Conservation (phyloP, 2,888 invertebrate genomes). For the Ophioninae sp. region DNA sequence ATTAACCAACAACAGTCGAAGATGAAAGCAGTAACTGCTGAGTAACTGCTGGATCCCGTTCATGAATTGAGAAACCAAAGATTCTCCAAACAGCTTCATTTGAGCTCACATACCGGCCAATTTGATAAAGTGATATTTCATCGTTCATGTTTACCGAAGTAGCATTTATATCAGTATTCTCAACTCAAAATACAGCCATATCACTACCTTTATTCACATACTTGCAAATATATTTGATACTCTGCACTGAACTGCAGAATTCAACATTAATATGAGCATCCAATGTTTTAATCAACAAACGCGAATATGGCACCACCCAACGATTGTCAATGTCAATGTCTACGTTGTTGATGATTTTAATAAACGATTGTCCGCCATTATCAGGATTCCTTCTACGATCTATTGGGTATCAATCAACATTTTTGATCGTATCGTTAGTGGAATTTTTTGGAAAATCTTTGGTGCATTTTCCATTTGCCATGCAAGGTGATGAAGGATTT, state of each 20-base stretch:
- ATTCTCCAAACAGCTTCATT: constrained; percentile 72
- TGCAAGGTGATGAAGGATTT: constrained; percentile 77
- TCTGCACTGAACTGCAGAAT: constrained; percentile 26
- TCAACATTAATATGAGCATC: constrained; percentile 39
- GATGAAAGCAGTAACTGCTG: constrained; percentile 51
- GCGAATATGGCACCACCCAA: constrained; percentile 27
- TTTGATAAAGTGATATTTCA: constrained; percentile 69
- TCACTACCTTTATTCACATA: constrained; percentile 64
- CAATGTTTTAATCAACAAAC: too few relatives aligned
- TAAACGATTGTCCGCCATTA: constrained; percentile 1
- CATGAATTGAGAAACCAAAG: constrained; percentile 66
- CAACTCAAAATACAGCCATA: constrained; percentile 64
- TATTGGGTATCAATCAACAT: constrained; percentile 2
- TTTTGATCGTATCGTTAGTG: not conserved
- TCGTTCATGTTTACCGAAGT: constrained; percentile 54
- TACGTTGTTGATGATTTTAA: too few relatives aligned
- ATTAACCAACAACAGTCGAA: constrained; percentile 64
- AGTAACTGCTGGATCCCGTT: constrained; percentile 69
- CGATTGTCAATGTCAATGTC: constrained; percentile 33
- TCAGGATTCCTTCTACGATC: not conserved
- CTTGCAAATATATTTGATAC: constrained; percentile 46
- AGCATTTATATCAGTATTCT: too few relatives aligned
- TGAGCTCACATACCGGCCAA: constrained; percentile 70
- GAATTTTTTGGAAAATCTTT: constrained; percentile 61
- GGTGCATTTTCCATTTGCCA: constrained; percentile 75